phyloP scores from a whole-genome alignment of 2,113 vertebrate genomes.

The Indicator indicator region DNA sequence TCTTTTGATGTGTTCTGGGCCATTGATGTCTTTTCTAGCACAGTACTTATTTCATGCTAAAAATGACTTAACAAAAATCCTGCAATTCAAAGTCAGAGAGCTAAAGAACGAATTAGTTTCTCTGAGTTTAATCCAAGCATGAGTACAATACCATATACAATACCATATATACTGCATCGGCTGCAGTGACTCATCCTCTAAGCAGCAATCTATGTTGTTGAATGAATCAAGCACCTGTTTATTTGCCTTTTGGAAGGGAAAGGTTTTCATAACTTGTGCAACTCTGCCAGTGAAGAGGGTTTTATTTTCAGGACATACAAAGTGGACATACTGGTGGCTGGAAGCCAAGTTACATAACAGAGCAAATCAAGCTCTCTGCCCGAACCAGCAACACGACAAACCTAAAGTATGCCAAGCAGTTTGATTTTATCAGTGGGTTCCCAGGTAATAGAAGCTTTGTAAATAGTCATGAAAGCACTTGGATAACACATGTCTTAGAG shows the following conservation, averaged over 20 bases:
- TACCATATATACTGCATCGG: background rate
- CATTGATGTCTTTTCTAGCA: background rate
- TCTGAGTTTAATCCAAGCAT: background rate
- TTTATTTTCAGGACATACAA: background rate
- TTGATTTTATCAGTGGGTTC: constrained; percentile 43
- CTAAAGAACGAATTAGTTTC: background rate
- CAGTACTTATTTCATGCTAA: background rate
- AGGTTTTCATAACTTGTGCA: background rate
- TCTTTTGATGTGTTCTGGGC: background rate
- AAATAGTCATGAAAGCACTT: background rate
- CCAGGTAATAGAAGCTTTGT: background rate
- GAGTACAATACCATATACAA: background rate
- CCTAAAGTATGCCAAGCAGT: constrained; percentile 17
- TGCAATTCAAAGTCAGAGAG: background rate
- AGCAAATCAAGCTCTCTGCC: background rate
- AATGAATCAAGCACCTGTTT: background rate
- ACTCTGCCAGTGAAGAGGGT: background rate
- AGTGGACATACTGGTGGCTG: background rate
- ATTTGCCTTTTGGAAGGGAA: constrained; percentile 1
- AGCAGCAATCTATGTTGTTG: background rate
- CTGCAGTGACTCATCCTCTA: background rate
- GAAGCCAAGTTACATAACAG: constrained; percentile 1
- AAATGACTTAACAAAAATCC: background rate
- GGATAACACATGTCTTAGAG: background rate
- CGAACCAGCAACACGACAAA: background rate